phyloP scores from a whole-genome alignment of 2,888 invertebrate species.

The Chelonus formosanus region DNA sequence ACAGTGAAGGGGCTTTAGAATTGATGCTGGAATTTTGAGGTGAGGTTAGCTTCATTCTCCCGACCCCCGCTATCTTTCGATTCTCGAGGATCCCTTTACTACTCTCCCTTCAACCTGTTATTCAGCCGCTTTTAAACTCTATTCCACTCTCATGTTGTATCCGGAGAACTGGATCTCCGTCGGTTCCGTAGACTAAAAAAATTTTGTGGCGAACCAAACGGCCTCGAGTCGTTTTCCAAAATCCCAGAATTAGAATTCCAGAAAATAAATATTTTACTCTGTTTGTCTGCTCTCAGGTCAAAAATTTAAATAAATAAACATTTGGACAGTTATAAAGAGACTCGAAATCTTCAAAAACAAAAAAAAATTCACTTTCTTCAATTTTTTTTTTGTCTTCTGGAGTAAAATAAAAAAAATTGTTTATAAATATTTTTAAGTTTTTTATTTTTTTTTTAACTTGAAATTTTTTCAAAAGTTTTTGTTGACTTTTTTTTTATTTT shows the following conservation, averaged over 20 bases:
- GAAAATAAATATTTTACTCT: too few relatives aligned
- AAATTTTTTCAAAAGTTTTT: conserved; percentile 22
- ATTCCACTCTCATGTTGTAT: conserved; percentile 48
- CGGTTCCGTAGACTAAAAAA: conserved; percentile 59
- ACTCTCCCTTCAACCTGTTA: conserved; percentile 27
- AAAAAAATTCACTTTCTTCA: not conserved
- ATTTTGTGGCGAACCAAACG: conserved; percentile 58
- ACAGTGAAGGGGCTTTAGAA: conserved; percentile 56
- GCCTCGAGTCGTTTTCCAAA: conserved; percentile 54
- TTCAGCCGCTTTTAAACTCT: conserved; percentile 37
- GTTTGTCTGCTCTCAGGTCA: too few relatives aligned
- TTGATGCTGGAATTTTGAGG: conserved; percentile 63
- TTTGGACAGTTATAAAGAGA: too few relatives aligned
- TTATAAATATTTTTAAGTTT: not conserved
- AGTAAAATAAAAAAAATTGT: too few relatives aligned
- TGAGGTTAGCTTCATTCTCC: conserved; percentile 55
- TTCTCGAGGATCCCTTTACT: conserved; percentile 28
- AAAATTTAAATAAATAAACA: too few relatives aligned
- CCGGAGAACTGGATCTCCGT: conserved; percentile 49
- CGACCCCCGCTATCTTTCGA: conserved; percentile 36
- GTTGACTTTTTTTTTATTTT: conserved; percentile 39
- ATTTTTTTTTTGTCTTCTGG: not conserved
- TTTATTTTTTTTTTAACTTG: conserved; percentile 36
- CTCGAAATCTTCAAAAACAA: conserved; percentile 37
- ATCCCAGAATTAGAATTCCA: conserved; percentile 52